Conservation (phyloP, 2,888 invertebrate genomes). For the Dorcus parallelipipedus region DNA sequence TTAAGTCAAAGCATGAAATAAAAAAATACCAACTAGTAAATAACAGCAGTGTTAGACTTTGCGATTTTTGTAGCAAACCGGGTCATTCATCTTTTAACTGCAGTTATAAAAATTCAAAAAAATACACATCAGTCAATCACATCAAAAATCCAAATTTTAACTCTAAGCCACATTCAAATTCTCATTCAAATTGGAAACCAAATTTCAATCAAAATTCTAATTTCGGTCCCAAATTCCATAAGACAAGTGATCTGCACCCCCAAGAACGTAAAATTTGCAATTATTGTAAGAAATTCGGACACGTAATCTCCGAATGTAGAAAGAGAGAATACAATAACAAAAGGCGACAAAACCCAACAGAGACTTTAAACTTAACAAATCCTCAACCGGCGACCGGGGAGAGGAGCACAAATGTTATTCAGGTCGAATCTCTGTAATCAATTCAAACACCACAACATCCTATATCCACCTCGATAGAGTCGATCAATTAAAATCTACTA, state of each 20-base stretch:
- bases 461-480: background rate
- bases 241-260: too few species aligned
- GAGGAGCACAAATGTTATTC: conserved; percentile 6
- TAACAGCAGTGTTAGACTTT: background rate
- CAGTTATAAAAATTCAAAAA: background rate
- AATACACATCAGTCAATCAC: too few species aligned
- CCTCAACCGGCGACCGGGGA: background rate
- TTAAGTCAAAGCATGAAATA: background rate
- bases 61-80: too few species aligned
- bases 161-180: too few species aligned
- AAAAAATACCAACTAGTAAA: conserved; percentile 5
- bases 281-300: conserved; percentile 22
- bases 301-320: conserved; percentile 18
- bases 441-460: background rate
- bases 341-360: background rate
- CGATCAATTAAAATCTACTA: background rate
- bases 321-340: conserved; percentile 25
- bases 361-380: conserved; percentile 3
- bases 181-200: too few species aligned
- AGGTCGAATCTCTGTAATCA: conserved; percentile 13
- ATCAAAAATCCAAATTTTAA: too few species aligned
- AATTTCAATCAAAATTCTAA: too few species aligned
- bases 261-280: conserved; percentile 9
- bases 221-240: too few species aligned
- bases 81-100: conserved; percentile 6